Base-by-base conservation (phyloP, 2,113 vertebrate species). In the Machaerirhynchus nigripectus region DNA sequence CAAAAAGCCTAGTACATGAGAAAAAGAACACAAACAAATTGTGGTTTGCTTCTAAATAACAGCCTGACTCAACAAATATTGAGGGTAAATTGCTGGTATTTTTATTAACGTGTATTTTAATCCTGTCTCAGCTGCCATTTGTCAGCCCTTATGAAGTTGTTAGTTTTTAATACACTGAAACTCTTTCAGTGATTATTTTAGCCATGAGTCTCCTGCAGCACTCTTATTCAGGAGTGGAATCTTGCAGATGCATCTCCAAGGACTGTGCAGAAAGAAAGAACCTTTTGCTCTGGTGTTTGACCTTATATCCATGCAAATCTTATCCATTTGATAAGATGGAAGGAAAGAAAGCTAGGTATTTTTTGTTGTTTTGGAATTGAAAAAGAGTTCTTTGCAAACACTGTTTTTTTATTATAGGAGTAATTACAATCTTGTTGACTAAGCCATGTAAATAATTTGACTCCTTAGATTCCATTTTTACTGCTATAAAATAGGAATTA, bases 401-500 rank as follows among this genome's bases (percentile, higher is more conserved):
- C 13, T 59, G 35, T 4, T 28, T 28, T 88, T 85, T 47, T 84
- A 27, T 28, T 88, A 27, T 30, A 73, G 7, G 21, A 64, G 7
- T 44, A 95, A 79, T 33, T 35, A 37, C 44, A 76, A 50, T 68
- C 27, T 52, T 60, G 4, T 70, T 64, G 49, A 56, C 67, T 73
- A 85, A 47, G 6, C 2, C 18, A 6, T 0, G 0, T 8, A 60
- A 68, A 40, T 52, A 0, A n/a, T 83, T 90, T 77, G 17, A 77
- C 19, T 64, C 9, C 10, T 20, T 47, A n/a, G 9, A 57, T 90
- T 69, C 17, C 16, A 33, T 53, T 84, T 90, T 55, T 31, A 2
- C 9, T 35, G 12, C 22, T 63, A 28, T 67, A 50, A 81, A 94
- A 84, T 14, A 67, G 3, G 13, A 80, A 57, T 74, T 70, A 89